phyloP scores from a whole-genome alignment of 2,113 vertebrate genomes.

The Pagrus major region DNA sequence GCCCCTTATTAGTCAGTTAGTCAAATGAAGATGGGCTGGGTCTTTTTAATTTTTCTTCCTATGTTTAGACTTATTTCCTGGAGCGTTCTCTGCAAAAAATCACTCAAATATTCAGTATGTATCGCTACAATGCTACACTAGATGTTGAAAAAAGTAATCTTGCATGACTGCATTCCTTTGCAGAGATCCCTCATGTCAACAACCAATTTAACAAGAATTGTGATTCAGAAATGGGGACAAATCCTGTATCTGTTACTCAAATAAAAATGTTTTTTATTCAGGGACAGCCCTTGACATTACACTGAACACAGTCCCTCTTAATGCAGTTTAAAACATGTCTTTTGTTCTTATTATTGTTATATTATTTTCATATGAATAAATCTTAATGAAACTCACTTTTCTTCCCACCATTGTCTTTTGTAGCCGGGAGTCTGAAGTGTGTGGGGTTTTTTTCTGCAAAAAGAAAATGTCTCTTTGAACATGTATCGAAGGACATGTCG shows the following conservation, averaged over 20 bases:
- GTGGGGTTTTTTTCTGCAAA: constrained; percentile 15
- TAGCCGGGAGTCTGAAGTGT: background rate
- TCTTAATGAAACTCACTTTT: constrained; percentile 57
- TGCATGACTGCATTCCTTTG: constrained; percentile 70
- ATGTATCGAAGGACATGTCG: too few species aligned
- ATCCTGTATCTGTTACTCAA: constrained; percentile 40
- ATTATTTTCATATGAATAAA: constrained; percentile 86
- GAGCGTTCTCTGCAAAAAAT: constrained; percentile 28
- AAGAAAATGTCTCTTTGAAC: too few species aligned
- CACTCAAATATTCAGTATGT: constrained; percentile 55
- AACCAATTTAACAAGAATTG: constrained; percentile 41
- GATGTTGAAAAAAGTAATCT: constrained; percentile 27
- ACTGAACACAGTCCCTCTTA: constrained; percentile 56
- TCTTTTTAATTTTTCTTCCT: background rate
- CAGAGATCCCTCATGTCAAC: constrained; percentile 37
- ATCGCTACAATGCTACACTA: constrained; percentile 47
- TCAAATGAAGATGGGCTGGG: constrained; percentile 43
- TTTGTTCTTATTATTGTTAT: constrained; percentile 74
- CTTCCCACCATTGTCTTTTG: constrained; percentile 31
- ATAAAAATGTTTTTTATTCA: constrained; percentile 34
- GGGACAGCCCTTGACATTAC: constrained; percentile 39
- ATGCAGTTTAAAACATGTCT: constrained; percentile 65
- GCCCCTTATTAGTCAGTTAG: constrained; percentile 58
- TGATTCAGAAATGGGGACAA: constrained; percentile 32
- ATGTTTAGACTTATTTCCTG: constrained; percentile 32